Base-by-base conservation (phyloP, 2,888 invertebrate genomes). In the Hyalella azteca region DNA sequence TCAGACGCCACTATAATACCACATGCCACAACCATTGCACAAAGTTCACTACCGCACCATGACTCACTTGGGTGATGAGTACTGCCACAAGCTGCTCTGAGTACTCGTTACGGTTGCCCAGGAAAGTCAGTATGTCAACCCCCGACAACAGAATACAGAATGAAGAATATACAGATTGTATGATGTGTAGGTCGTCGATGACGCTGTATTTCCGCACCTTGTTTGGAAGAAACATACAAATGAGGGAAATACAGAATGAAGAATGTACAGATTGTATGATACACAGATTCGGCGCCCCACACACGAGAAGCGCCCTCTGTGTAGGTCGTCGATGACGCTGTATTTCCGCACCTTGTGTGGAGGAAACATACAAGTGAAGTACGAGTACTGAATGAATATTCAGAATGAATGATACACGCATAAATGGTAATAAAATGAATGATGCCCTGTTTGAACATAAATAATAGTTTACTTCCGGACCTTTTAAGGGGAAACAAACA, bases 31-130 rank as follows among this genome's bases (percentile, higher is more conserved):
- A 15, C 39, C 36, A 45, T 9, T 26, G 15, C n/a, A 50, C 36
- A 26, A 7, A 54, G 11, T n/a, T n/a, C n/a, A 40, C 26, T 4
- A 78, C 39, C 50, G 4, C 29, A 32, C 15, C 15, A 49, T 13
- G 2, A 75, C 84, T 85, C 86, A 91, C 90, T 89, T 98, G 98
- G 2, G 92, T 91, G 59, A 97, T 91, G 36, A 97, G 93, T 0
- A 92, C 92, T 0, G 95, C 94, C 0, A 98, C 95, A 88, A 93
- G 93, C 88, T 97, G 95, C 88, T 98, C 98, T 0, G 93, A 92
- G 88, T 97, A 98, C 86, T 95, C 94, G 87, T 96, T 95, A 77
- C 93, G 91, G 86, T 93, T 94, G 0, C 95, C 93, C 79, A 97
- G 90, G 88, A 95, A 97, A 0, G 95, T 94, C 4, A 98, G 89